phyloP scores from a whole-genome alignment of 2,888 invertebrate species.

The Dicyrtomina minuta region DNA sequence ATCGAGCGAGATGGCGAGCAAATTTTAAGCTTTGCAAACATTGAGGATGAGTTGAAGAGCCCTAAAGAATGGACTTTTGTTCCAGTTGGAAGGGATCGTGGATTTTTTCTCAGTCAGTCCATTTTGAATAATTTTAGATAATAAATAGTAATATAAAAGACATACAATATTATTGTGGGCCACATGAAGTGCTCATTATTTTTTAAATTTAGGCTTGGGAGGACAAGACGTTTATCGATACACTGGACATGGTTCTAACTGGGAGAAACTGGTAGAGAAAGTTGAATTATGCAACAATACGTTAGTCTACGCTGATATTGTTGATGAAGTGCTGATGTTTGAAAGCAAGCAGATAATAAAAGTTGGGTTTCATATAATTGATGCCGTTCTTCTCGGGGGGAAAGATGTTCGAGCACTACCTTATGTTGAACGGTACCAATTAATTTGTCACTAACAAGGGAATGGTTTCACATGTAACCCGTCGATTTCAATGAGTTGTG shows the following conservation, averaged over 20 bases:
- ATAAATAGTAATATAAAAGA: too few relatives aligned
- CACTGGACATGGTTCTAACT: slow-evolving; percentile 57
- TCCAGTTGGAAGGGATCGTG: slow-evolving; percentile 46
- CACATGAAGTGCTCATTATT: not conserved
- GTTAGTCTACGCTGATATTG: slow-evolving; percentile 71
- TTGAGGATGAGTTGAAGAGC: slow-evolving; percentile 37
- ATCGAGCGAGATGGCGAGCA: slow-evolving; percentile 39
- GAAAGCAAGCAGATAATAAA: slow-evolving; percentile 61
- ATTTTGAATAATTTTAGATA: too few relatives aligned
- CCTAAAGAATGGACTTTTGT: slow-evolving; percentile 43
- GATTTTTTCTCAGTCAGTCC: slow-evolving; percentile 41
- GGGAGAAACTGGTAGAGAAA: slow-evolving; percentile 55
- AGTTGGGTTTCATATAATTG: slow-evolving; percentile 68
- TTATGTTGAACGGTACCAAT: slow-evolving; percentile 66
- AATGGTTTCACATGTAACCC: too few relatives aligned
- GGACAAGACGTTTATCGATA: slow-evolving; percentile 63
- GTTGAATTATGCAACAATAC: slow-evolving; percentile 62
- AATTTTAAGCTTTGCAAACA: slow-evolving; percentile 31
- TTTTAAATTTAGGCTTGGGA: slow-evolving; percentile 54
- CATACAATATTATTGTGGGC: too few relatives aligned
- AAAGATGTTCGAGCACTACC: slow-evolving; percentile 64
- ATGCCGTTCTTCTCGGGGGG: slow-evolving; percentile 73
- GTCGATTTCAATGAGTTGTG: too few relatives aligned
- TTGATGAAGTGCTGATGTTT: slow-evolving; percentile 65
- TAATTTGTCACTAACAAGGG: too few relatives aligned